Conservation (phyloP, 2,888 invertebrate genomes). For the Orthonychiurus folsomi region DNA sequence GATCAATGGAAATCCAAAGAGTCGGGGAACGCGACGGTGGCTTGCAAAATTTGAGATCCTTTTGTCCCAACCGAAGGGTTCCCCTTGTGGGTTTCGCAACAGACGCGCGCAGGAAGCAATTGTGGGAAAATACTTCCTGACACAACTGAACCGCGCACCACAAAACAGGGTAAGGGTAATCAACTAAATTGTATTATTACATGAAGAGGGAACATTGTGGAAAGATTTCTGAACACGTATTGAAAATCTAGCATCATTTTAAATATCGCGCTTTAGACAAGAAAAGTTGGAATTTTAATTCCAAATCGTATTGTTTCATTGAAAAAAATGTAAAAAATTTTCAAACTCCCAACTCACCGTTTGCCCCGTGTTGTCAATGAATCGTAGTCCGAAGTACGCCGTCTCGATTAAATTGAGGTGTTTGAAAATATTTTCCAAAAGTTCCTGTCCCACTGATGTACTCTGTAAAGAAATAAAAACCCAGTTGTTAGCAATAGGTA, state of each 20-base stretch:
- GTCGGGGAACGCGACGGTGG: not conserved
- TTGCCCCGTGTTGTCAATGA: constrained; percentile 84
- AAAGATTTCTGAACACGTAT: too few species aligned
- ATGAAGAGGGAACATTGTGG: too few species aligned
- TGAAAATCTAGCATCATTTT: not conserved
- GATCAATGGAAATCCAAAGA: not conserved
- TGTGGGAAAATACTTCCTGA: not conserved
- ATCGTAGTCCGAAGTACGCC: constrained; percentile 90
- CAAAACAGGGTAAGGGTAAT: not conserved
- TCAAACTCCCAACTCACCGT: constrained; percentile 74
- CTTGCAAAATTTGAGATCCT: not conserved
- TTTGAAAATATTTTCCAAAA: constrained; percentile 83
- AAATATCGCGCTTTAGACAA: too few species aligned
- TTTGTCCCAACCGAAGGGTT: too few species aligned
- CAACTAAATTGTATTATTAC: not conserved
- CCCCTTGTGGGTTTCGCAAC: too few species aligned
- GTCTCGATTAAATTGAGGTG: constrained; percentile 91
- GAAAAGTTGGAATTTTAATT: too few species aligned
- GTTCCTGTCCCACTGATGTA: constrained; percentile 76
- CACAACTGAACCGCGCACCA: not conserved
- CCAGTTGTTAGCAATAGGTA: not conserved
- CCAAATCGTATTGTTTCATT: constrained; percentile 2
- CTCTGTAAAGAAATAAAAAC: constrained; percentile 56
- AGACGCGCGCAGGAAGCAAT: not conserved
- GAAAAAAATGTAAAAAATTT: constrained; percentile 8